These are phyloP conservation scores for Ceratosolen solmsi DNA, from an alignment of 1,140 invertebrate species.

Conservation along the genomic window DNA sequence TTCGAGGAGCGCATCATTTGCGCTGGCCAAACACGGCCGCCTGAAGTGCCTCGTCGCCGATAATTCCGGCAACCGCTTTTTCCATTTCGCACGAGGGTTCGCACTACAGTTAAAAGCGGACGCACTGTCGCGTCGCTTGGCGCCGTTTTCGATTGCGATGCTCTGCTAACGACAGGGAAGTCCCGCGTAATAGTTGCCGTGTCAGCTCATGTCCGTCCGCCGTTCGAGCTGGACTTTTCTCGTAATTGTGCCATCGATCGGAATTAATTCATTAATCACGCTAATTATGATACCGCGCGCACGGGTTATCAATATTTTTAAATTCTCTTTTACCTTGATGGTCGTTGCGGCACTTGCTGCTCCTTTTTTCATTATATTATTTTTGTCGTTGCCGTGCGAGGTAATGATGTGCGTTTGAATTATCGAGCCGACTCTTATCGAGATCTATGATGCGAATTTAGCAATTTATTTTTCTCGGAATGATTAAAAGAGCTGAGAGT, in stretches of 20 bases:
- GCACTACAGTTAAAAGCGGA: background rate
- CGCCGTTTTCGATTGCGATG: constrained; percentile 7
- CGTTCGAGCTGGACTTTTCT: background rate
- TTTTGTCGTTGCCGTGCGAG: background rate
- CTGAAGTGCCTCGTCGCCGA: background rate
- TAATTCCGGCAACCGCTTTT: constrained; percentile 35
- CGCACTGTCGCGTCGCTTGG: background rate
- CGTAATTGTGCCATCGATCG: constrained; percentile 25
- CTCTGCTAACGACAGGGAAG: background rate
- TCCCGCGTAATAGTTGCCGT: background rate
- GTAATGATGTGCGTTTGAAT: background rate
- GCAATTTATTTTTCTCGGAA: background rate
- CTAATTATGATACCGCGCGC: constrained; percentile 14
- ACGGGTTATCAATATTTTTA: background rate
- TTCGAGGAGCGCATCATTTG: background rate
- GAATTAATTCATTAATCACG: constrained; percentile 34
- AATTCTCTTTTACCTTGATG: background rate
- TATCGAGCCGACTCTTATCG: background rate
- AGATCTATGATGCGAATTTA: background rate
- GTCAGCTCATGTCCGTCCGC: background rate
- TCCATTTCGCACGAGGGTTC: background rate
- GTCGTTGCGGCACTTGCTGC: background rate
- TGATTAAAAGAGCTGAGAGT: background rate
- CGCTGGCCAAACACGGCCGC: no score
- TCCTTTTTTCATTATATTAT: background rate